These are phyloP conservation scores for Drepanosiphum platanoidis DNA, from an alignment of 2,888 invertebrate genomes.

Conservation along the genomic window DNA sequence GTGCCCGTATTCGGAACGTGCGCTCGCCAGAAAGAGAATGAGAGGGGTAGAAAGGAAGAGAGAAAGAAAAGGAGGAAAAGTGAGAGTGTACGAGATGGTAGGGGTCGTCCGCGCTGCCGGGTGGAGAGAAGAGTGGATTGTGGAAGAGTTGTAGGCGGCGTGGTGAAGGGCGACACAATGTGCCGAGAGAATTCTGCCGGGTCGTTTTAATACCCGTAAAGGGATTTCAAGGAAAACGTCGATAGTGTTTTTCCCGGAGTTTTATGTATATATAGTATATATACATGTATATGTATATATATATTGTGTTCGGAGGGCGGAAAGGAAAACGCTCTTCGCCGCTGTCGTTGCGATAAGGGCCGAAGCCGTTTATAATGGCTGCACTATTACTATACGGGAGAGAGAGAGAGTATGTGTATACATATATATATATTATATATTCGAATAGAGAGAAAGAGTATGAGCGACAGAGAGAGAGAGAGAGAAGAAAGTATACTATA, in stretches of 20 bases:
- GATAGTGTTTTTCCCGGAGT: conserved; percentile 58
- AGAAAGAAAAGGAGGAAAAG: not conserved
- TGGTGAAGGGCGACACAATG: conserved; percentile 45
- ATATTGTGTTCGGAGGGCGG: conserved; percentile 41
- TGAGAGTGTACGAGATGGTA: not conserved
- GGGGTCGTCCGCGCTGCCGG: conserved; percentile 6
- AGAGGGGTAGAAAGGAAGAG: not conserved
- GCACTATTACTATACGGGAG: conserved; percentile 33
- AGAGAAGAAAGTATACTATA: not conserved
- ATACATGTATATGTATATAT: conserved; percentile 15
- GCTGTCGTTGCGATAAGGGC: conserved; percentile 53
- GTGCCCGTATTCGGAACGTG: not conserved
- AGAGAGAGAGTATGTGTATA: not conserved
- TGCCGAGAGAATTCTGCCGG: conserved; percentile 57
- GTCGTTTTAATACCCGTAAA: conserved; percentile 62
- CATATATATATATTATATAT: not conserved
- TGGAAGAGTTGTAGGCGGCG: conserved; percentile 1
- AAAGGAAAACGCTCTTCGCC: conserved; percentile 52
- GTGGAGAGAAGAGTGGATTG: not conserved
- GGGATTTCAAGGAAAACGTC: conserved; percentile 61
- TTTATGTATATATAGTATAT: conserved; percentile 31
- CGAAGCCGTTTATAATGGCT: conserved; percentile 61
- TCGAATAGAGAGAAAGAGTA: not conserved
- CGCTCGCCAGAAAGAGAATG: not conserved
- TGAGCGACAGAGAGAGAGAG: not conserved